Evolutionary conservation across 2,888 invertebrate species (phyloP).

Genomic region (Ferrisia virgata): DNA sequence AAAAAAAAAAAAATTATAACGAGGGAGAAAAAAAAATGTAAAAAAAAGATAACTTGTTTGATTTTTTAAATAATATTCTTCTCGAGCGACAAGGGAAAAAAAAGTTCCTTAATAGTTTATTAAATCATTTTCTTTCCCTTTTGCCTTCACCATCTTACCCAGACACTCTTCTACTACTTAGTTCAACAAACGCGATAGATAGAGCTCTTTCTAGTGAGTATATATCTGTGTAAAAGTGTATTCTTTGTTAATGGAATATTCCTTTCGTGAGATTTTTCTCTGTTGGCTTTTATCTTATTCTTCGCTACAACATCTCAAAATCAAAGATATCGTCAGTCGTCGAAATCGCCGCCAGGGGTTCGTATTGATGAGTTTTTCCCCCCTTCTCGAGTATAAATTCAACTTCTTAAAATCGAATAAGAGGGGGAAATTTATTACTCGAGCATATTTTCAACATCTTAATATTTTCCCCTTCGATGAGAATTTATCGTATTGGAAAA

Average conservation of each 20-base stretch:
- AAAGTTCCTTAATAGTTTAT: conserved; percentile 16
- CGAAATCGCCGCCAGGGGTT: too few species aligned
- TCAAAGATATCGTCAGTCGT: too few species aligned
- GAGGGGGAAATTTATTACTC: too few species aligned
- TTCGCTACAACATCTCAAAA: background rate
- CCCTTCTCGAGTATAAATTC: too few species aligned
- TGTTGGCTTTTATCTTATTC: background rate
- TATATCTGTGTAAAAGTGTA: background rate
- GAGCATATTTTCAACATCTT: background rate
- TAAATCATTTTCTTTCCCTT: background rate
- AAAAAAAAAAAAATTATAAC: background rate
- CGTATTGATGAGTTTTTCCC: too few species aligned
- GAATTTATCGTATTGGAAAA: background rate
- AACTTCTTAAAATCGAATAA: too few species aligned
- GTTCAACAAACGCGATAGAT: background rate
- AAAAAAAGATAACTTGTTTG: conserved; percentile 1
- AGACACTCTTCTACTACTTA: background rate
- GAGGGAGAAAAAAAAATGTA: background rate
- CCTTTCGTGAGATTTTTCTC: background rate
- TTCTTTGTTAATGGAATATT: background rate
- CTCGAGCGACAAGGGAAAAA: background rate
- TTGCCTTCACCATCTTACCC: background rate
- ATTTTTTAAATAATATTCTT: conserved; percentile 22
- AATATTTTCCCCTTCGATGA: background rate
- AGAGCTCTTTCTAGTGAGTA: background rate